A percentile compares a stretch with the other conserved stretches of the same genome.
Conservation (phyloP, 2,113 vertebrate genomes). For the Galeopterus variegatus region DNA sequence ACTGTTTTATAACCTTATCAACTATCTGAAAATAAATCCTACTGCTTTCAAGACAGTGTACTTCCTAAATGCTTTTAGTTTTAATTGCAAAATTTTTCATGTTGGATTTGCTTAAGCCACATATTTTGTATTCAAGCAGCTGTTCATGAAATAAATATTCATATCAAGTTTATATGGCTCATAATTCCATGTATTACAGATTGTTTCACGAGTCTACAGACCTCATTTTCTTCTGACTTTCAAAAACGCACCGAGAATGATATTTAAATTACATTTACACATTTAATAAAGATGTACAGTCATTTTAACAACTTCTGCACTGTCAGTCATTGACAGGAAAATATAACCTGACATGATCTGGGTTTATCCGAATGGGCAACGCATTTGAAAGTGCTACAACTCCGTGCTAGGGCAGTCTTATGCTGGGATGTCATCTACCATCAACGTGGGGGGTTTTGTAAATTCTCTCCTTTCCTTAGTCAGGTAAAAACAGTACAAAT, state of each 20-base stretch:
- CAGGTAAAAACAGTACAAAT: not conserved
- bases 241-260: constrained; percentile 70
- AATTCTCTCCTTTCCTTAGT: not conserved
- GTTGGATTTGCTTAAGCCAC: constrained; percentile 75
- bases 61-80: constrained; percentile 65
- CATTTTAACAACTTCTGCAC: constrained; percentile 68
- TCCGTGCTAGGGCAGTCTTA: not conserved
- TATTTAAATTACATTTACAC: constrained; percentile 73
- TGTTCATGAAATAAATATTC: constrained; percentile 76
- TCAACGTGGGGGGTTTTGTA: fast-evolving
- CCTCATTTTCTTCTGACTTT: constrained; percentile 70
- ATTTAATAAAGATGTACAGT: constrained; percentile 66
- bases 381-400: constrained; percentile 8
- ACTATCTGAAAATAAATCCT: constrained; percentile 63
- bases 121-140: constrained; percentile 79
- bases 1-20: constrained; percentile 56
- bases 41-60: constrained; percentile 45
- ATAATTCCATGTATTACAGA: constrained; percentile 56
- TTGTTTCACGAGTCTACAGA: constrained; percentile 58
- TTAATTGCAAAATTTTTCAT: constrained; percentile 60
- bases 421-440: not conserved
- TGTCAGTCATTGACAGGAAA: constrained; percentile 42
- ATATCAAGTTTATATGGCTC: constrained; percentile 70
- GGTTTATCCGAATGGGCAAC: not conserved
- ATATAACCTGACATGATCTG: not conserved